These are phyloP conservation scores for Drosophila truncata DNA, from an alignment of 1,140 invertebrate genomes.

Conservation along the genomic window DNA sequence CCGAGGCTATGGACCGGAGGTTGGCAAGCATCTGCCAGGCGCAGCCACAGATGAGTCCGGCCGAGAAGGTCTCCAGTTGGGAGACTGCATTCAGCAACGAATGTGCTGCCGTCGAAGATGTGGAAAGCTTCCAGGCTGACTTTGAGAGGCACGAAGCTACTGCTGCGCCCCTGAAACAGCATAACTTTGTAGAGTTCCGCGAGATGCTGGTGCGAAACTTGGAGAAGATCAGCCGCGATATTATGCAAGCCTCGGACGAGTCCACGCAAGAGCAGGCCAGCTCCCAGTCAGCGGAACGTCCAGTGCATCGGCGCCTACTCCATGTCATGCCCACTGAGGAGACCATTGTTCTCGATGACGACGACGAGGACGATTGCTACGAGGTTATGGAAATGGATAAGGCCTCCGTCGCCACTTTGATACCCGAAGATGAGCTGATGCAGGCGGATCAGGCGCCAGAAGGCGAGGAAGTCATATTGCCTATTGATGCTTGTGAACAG, in stretches of 20 bases:
- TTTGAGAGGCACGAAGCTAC: slow-evolving; percentile 57
- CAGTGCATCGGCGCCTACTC: slow-evolving; percentile 43
- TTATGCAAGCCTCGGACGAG: slow-evolving; percentile 21
- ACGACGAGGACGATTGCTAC: slow-evolving; percentile 68
- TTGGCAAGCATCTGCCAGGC: slow-evolving; percentile 65
- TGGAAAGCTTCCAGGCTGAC: slow-evolving; percentile 65
- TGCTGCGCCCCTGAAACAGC: slow-evolving; percentile 1
- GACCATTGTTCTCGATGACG: slow-evolving; percentile 66
- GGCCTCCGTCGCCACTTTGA: slow-evolving; percentile 47
- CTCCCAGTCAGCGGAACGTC: slow-evolving; percentile 40
- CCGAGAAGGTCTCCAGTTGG: slow-evolving; percentile 72
- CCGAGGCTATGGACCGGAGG: slow-evolving; percentile 70
- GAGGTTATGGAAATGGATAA: slow-evolving; percentile 52
- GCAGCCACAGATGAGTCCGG: slow-evolving; percentile 73
- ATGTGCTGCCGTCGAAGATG: slow-evolving; percentile 74
- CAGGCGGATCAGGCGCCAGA: slow-evolving; percentile 2
- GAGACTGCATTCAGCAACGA: slow-evolving; percentile 44
- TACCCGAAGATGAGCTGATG: slow-evolving; percentile 30
- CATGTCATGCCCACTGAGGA: slow-evolving; percentile 44
- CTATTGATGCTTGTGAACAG: background rate
- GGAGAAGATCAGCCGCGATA: slow-evolving; percentile 9
- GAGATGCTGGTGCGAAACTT: slow-evolving; percentile 44
- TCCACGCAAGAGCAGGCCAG: slow-evolving; percentile 29
- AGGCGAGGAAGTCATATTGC: background rate
- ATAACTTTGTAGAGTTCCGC: slow-evolving; percentile 58